A percentile compares a stretch with the other conserved stretches of the same genome.
Conservation (phyloP, 2,113 vertebrate genomes). For the Callionymus lyra region DNA sequence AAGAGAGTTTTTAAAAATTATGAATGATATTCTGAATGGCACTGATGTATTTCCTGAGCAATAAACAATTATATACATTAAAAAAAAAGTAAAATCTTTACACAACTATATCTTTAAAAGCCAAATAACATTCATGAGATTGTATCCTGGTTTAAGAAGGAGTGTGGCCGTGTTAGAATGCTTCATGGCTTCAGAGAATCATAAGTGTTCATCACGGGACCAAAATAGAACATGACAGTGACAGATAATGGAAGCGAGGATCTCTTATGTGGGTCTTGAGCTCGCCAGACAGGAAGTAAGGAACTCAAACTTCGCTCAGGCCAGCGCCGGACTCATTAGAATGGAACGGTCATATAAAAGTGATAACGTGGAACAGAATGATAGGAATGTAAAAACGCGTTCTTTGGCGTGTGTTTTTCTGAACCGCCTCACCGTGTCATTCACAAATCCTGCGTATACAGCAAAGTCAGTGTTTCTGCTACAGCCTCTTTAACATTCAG, state of each 20-base stretch:
- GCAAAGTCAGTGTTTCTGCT: slow-evolving; percentile 53
- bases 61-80: too few relatives aligned
- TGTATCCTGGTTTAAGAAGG: too few relatives aligned
- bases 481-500: slow-evolving; percentile 49
- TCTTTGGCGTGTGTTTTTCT: too few relatives aligned
- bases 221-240: slow-evolving; percentile 9
- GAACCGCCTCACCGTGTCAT: not conserved
- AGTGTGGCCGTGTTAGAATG: too few relatives aligned
- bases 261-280: slow-evolving; percentile 19
- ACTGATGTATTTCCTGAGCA: too few relatives aligned
- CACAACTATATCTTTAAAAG: too few relatives aligned
- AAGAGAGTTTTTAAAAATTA: too few relatives aligned
- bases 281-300: slow-evolving; percentile 29
- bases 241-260: slow-evolving; percentile 12
- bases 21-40: too few relatives aligned
- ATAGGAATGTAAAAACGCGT: too few relatives aligned
- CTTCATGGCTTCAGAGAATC: too few relatives aligned
- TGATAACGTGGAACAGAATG: too few relatives aligned
- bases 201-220: slow-evolving; percentile 7
- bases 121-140: not conserved
- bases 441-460: slow-evolving; percentile 21
- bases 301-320: slow-evolving; percentile 13
- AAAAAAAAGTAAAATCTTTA: too few relatives aligned
- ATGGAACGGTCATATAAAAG: slow-evolving; percentile 16
- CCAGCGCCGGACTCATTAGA: slow-evolving; percentile 23